Percentiles rank a stretch among this genome's conserved stretches.
phyloP scores from a whole-genome alignment of 2,113 vertebrate genomes.

The Lagopus leucura region DNA sequence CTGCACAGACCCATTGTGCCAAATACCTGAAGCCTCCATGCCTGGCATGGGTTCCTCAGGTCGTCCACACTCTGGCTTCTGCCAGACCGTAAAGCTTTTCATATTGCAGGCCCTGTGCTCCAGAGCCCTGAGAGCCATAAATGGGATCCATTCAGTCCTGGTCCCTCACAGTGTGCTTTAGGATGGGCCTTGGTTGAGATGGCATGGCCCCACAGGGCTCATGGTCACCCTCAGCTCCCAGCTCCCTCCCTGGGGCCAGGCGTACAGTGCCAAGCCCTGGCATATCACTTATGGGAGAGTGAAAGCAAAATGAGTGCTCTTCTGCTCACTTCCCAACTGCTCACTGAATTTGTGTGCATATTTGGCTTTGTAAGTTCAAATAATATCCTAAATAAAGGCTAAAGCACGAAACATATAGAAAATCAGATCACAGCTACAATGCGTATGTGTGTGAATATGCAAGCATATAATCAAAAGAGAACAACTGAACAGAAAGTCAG shows the following conservation, averaged over 20 bases:
- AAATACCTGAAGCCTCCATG: accelerated
- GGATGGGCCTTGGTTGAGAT: accelerated
- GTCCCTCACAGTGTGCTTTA: not conserved
- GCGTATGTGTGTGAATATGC: not conserved
- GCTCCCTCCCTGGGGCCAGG: accelerated
- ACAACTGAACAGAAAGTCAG: not conserved
- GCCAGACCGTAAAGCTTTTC: not conserved
- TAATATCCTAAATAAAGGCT: not conserved
- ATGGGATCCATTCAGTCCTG: not conserved
- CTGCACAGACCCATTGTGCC: not conserved
- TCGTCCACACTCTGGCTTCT: not conserved
- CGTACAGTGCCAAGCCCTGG: not conserved
- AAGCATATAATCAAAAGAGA: not conserved
- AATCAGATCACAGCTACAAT: not conserved
- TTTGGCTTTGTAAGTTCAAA: not conserved
- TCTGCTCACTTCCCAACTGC: not conserved
- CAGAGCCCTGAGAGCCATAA: not conserved
- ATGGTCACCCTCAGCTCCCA: accelerated
- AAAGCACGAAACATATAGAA: not conserved
- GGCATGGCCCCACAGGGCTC: accelerated
- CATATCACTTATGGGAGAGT: not conserved
- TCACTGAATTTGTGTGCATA: not conserved
- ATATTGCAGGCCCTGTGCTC: not conserved
- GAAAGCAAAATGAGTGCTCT: not conserved
- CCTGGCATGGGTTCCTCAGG: not conserved